Evolutionary conservation across 2,888 invertebrate genomes (phyloP), one percentile per base, ranked within the genome.

Genomic region (Deilephila porcellus): DNA sequence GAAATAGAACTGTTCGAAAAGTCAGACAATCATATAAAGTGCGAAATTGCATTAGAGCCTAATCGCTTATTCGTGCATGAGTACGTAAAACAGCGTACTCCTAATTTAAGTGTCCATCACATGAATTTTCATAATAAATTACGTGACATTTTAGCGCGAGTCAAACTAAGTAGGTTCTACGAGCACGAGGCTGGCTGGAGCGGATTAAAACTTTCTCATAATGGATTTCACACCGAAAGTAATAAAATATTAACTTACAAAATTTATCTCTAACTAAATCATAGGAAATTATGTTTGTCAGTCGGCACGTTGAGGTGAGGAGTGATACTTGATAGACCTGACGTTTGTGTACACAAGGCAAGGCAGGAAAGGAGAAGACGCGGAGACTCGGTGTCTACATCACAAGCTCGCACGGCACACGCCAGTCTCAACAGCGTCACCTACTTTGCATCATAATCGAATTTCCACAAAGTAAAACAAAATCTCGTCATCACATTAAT

Each of bases 371-470:
- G 7, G 45, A 67, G 25, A 67, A 29, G 25, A 17, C 25, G 25
- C 52, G 25, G n/a, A 56, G 56, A 52, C 52, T 29, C 6, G 45
- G 25, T 17, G 25, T 52, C 52, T 52, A 56, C 56, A 56, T n/a
- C 25, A 67, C 45, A 45, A 45, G 45, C 64, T 71, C 3, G 11
- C 45, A 45, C 45, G 11, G 45, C 59, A 52, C 20, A 71, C 71
- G 71, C 59, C 60, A n/a, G 67, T 80, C 74, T 78, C 78, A 78
- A 81, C 85, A 77, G 82, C 83, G 84, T 85, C 87, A 87, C 84
- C 91, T 92, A 90, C 90, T 94, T 94, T 93, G 93, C 94, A 94
- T 94, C 88, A 94, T 94, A 94, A 94, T 94, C 90, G 93, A 94
- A 90, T 93, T 90, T 88, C 88, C 90, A 90, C 91, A 91, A 94